phyloP scores from a whole-genome alignment of 2,797 vertebrate species.

The Kryptolebias ocellatus region DNA sequence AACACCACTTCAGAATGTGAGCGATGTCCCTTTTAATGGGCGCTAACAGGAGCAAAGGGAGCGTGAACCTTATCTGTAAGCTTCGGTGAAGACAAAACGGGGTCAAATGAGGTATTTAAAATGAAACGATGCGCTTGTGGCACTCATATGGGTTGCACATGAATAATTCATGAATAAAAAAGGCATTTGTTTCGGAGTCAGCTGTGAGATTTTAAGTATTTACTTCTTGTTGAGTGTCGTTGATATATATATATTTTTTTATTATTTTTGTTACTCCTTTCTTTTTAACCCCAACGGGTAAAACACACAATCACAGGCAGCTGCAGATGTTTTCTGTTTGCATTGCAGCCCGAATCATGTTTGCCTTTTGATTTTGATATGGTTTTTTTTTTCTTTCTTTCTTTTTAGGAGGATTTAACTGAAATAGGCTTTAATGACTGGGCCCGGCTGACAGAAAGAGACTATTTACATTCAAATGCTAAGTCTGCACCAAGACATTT shows the following conservation, averaged over 20 bases:
- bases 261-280: too few relatives aligned
- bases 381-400: neutral
- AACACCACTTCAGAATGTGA: too few relatives aligned
- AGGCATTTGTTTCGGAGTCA: constrained; percentile 57
- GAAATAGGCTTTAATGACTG: constrained; percentile 52
- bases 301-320: constrained; percentile 46
- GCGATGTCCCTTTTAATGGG: too few relatives aligned
- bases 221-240: constrained; percentile 21
- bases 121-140: constrained; percentile 42
- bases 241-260: too few relatives aligned
- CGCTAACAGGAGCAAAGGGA: neutral
- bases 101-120: constrained; percentile 20
- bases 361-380: constrained; percentile 7
- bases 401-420: constrained; percentile 21
- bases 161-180: constrained; percentile 68
- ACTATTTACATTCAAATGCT: constrained; percentile 37
- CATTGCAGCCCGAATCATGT: constrained; percentile 18
- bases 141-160: constrained; percentile 54
- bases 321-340: constrained; percentile 56
- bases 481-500: constrained; percentile 19
- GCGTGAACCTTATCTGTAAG: constrained; percentile 55
- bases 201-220: constrained; percentile 49
- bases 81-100: constrained; percentile 19
- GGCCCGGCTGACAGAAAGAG: constrained; percentile 20
- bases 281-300: constrained; percentile 23